Percentiles rank a stretch among this genome's conserved stretches.
phyloP scores from a whole-genome alignment of 2,888 invertebrate genomes.

The Drosophila anomelani region DNA sequence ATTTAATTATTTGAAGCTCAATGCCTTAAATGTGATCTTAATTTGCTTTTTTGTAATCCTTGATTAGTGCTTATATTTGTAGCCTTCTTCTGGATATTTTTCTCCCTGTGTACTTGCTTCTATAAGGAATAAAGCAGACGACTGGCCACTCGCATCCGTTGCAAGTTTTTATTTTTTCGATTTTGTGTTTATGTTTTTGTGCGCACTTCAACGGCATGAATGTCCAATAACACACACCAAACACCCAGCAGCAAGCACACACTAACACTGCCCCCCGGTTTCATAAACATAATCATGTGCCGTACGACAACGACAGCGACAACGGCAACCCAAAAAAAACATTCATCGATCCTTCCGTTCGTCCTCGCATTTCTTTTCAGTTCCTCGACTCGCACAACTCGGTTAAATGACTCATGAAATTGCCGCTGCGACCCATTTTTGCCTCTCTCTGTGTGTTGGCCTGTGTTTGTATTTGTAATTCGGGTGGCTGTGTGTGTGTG shows the following conservation, averaged over 20 bases:
- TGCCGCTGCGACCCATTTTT: constrained; percentile 76
- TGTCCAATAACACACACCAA: constrained; percentile 55
- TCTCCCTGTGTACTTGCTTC: constrained; percentile 23
- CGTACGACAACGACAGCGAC: constrained; percentile 51
- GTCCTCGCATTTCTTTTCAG: constrained; percentile 46
- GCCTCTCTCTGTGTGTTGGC: constrained; percentile 18
- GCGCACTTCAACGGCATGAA: constrained; percentile 66
- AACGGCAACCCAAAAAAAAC: constrained; percentile 37
- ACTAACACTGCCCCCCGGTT: constrained; percentile 35
- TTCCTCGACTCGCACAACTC: constrained; percentile 57
- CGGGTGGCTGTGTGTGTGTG: constrained; percentile 46
- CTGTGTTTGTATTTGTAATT: constrained; percentile 9
- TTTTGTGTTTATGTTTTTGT: constrained; percentile 76
- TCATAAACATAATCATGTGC: constrained; percentile 75
- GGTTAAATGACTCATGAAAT: constrained; percentile 80
- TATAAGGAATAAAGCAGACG: constrained; percentile 27
- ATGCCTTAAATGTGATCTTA: neutral
- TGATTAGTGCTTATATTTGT: neutral
- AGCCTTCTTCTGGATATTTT: neutral
- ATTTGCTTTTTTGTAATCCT: too few relatives aligned
- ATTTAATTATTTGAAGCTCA: neutral
- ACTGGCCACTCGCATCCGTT: constrained; percentile 51
- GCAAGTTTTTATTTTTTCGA: constrained; percentile 68
- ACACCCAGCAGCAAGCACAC: constrained; percentile 18
- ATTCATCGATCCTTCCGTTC: constrained; percentile 70